Evolutionary conservation across 2,797 vertebrate genomes (phyloP), one percentile per base, ranked within the genome.

Genomic region (Okamejei kenojei): DNA sequence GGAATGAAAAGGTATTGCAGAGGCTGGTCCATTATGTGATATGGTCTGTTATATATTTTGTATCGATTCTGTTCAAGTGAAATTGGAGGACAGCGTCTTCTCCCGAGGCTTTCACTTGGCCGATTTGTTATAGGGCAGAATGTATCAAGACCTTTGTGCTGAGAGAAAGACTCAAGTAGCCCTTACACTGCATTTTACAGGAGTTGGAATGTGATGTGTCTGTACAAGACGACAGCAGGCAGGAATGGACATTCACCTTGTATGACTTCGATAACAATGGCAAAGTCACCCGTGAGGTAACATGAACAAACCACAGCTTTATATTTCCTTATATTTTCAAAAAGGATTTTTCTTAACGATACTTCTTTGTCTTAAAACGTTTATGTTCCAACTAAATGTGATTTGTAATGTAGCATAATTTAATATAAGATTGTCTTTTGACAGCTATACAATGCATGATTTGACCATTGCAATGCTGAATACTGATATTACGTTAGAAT

Each of bases 201-300:
- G 99, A 99, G 96, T 94, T 99, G 95, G 98, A 99, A 95, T 99
- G 99, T 94, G 99, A 99, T 7, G 98, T 99, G 94, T 99, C 98
- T 1, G 97, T 99, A 95, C 98, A 99, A 96, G 98, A 99, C 95
- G 98, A 99, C 94, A 99, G 98, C 96, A 97, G 98, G 94, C 99
- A 99, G 96, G 99, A 99, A 95, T 99, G 99, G 99, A 99, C 99
- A 90, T 99, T 99, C 96, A 99, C 99, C 29, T 97, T 99, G 38
- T 99, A 99, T 7, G 98, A 99, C 97, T 99, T 99, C 94, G 99
- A 99, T 97, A 99, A 99, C 96, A 99, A 97, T 1, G 99, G 99
- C 95, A 98, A 98, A 97, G 99, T 99, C 95, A 99, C 99, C 29
- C 97, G 99, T 54, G 98, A 99, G 98, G 99, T 99, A 97, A 96